Evolutionary conservation across 2,888 invertebrate genomes (phyloP).

Genomic region (Unio pictorum): DNA sequence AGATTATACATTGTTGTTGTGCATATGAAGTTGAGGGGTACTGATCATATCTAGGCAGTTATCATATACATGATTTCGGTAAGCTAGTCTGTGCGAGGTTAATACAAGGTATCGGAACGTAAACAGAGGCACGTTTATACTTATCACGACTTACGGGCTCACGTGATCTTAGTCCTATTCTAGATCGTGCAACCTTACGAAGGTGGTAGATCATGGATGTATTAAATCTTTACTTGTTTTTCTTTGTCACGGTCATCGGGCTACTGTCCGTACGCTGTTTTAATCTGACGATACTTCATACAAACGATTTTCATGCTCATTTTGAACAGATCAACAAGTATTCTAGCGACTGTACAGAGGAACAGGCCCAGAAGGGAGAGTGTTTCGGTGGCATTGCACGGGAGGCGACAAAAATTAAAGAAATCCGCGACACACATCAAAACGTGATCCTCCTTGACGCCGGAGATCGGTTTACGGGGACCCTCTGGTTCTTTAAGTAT

Average conservation of each 20-base stretch:
- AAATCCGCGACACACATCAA: constrained; percentile 61
- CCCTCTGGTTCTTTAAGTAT: constrained; percentile 87
- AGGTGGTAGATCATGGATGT: too few species aligned
- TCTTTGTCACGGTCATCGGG: background rate
- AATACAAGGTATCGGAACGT: too few species aligned
- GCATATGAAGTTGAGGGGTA: too few species aligned
- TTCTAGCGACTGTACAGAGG: constrained; percentile 75
- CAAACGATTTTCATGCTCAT: constrained; percentile 90
- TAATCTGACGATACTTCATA: constrained; percentile 85
- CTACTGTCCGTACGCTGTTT: constrained; percentile 54
- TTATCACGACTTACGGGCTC: too few species aligned
- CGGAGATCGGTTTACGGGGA: constrained; percentile 92
- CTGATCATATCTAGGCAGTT: too few species aligned
- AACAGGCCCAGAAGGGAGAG: constrained; percentile 62
- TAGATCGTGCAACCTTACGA: too few species aligned
- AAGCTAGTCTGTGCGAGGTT: too few species aligned
- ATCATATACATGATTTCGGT: too few species aligned
- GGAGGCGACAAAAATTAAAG: constrained; percentile 40
- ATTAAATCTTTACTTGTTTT: too few species aligned
- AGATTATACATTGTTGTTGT: too few species aligned
- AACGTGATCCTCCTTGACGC: constrained; percentile 87
- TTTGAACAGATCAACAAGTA: constrained; percentile 84
- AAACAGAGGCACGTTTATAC: too few species aligned
- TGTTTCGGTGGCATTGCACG: constrained; percentile 93
- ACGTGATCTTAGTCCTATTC: too few species aligned